Conservation (phyloP, 2,888 invertebrate genomes). For the Synergus itoensis region DNA sequence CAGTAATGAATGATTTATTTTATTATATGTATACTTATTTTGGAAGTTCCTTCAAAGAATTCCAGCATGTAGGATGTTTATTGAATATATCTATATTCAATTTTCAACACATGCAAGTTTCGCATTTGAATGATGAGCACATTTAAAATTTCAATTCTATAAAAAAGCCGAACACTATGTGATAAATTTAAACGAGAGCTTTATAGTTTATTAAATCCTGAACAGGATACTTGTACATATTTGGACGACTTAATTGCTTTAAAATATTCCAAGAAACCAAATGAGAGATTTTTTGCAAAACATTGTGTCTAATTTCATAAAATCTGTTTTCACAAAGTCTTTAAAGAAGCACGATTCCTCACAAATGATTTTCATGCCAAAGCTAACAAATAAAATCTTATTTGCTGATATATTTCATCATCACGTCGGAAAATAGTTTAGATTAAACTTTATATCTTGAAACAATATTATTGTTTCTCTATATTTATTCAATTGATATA, state of each 20-base stretch:
- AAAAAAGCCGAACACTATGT: neutral
- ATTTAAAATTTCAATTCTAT: slow-evolving; percentile 10
- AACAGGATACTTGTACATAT: neutral
- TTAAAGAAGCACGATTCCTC: neutral
- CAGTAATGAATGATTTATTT: slow-evolving; percentile 38
- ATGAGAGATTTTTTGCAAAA: neutral
- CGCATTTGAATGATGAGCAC: slow-evolving; percentile 25
- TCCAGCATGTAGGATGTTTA: slow-evolving; percentile 26
- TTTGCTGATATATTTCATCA: neutral
- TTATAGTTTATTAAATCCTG: neutral
- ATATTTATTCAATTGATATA: neutral
- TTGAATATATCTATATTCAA: slow-evolving; percentile 29
- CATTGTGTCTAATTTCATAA: neutral
- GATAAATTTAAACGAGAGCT: neutral
- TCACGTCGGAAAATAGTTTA: neutral
- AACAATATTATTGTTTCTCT: neutral
- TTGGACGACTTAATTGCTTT: neutral
- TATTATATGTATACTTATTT: slow-evolving; percentile 34
- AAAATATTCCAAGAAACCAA: neutral
- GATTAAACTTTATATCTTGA: neutral
- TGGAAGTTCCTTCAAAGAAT: slow-evolving; percentile 16
- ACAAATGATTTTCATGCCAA: neutral
- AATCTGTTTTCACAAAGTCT: no score
- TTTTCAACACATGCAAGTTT: slow-evolving; percentile 18
- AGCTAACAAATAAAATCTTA: no score